Percentiles rank a stretch among this genome's conserved stretches.
Evolutionary conservation across 1,140 invertebrate species (phyloP).

Genomic region (Drosophila virilis): DNA sequence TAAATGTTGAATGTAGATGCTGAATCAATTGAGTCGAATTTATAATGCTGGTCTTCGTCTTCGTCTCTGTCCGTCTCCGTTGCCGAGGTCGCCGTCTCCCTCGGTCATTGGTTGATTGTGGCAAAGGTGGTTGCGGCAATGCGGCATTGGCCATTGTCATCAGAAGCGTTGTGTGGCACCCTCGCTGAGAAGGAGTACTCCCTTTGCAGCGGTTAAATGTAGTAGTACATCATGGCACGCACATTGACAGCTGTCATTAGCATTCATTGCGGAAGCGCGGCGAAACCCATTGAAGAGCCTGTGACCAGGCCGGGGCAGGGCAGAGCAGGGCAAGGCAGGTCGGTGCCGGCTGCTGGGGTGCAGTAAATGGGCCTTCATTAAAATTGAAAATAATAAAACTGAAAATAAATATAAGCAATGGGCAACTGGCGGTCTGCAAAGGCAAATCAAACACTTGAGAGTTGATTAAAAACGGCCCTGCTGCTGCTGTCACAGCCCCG

Average conservation of each 20-base stretch:
- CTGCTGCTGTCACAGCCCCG: conserved; percentile 8
- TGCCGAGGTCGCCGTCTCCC: neutral
- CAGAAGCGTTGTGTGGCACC: conserved; percentile 10
- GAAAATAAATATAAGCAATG: conserved; percentile 62
- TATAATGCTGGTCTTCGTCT: neutral
- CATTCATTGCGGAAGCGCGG: conserved; percentile 77
- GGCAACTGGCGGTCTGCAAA: conserved; percentile 53
- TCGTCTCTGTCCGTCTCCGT: no score
- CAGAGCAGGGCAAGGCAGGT: neutral
- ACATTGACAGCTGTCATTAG: conserved; percentile 79
- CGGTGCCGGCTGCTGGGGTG: conserved; percentile 39
- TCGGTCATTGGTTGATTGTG: neutral
- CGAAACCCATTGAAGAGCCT: conserved; percentile 51
- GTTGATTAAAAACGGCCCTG: conserved; percentile 67
- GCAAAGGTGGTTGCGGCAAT: conserved; percentile 25
- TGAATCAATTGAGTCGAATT: conserved; percentile 5
- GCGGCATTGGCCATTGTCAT: conserved; percentile 5
- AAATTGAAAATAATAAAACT: conserved; percentile 80
- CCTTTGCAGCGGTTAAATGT: neutral
- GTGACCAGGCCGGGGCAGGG: neutral
- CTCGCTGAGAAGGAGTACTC: conserved; percentile 12
- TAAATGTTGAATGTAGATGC: neutral
- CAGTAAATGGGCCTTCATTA: conserved; percentile 76
- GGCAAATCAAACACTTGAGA: conserved; percentile 79
- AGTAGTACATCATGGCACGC: conserved; percentile 74